A percentile compares a stretch with the other conserved stretches of the same genome.
These are phyloP conservation scores for Colinus virginianus DNA, from an alignment of 2,113 vertebrate genomes.

Conservation along the genomic window DNA sequence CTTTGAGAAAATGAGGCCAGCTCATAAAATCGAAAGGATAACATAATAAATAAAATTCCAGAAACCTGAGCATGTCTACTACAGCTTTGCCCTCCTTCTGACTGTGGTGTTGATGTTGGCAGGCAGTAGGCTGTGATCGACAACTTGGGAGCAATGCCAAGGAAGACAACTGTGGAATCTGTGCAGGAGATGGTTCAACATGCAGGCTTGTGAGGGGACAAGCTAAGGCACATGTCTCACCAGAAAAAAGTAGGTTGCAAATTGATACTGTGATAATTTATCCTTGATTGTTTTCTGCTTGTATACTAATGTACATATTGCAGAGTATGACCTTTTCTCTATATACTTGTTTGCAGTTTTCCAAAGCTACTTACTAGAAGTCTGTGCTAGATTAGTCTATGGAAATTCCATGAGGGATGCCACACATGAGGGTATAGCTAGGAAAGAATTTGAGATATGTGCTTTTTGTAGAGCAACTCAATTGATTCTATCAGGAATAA, in stretches of 20 bases:
- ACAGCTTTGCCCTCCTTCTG: conserved; percentile 64
- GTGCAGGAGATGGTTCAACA: conserved; percentile 88
- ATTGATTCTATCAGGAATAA: conserved; percentile 62
- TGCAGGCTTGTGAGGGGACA: conserved; percentile 94
- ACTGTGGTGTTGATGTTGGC: conserved; percentile 77
- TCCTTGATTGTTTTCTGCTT: conserved; percentile 4
- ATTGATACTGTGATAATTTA: neutral
- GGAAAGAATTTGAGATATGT: conserved; percentile 68
- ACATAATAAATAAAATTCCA: conserved; percentile 64
- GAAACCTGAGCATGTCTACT: conserved; percentile 60
- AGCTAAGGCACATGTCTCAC: conserved; percentile 82
- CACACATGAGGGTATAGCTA: conserved; percentile 32
- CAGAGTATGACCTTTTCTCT: conserved; percentile 27
- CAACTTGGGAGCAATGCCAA: conserved; percentile 88
- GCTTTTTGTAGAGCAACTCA: neutral
- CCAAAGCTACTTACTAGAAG: conserved; percentile 56
- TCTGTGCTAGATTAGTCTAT: conserved; percentile 37
- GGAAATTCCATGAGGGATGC: conserved; percentile 60
- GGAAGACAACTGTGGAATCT: conserved; percentile 93
- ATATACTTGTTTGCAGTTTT: conserved; percentile 37
- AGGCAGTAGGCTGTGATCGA: conserved; percentile 93
- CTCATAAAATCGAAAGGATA: conserved; percentile 49
- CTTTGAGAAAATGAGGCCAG: conserved; percentile 62
- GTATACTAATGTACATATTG: neutral
- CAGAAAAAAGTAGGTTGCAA: conserved; percentile 88